phyloP scores from a whole-genome alignment of 2,888 invertebrate species.

The Aspidiotus destructor region DNA sequence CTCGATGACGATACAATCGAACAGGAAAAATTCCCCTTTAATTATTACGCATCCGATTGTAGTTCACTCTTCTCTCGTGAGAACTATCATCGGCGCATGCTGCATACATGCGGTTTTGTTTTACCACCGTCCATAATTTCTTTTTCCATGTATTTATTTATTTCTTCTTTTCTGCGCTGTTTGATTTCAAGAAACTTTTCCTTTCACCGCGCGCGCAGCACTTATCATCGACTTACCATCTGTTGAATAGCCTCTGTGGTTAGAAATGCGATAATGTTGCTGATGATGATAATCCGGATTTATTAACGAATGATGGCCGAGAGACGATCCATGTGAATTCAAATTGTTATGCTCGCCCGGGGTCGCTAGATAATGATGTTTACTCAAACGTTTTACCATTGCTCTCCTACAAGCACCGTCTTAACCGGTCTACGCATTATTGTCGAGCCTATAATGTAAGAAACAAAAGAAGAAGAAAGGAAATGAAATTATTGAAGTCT shows the following conservation, averaged over 20 bases:
- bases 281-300: slow-evolving; percentile 29
- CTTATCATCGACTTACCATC: slow-evolving; percentile 36
- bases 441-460: slow-evolving; percentile 13
- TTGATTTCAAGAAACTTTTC: not conserved
- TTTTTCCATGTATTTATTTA: not conserved
- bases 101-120: not conserved
- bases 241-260: slow-evolving; percentile 38
- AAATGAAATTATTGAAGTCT: too few species aligned
- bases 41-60: not conserved
- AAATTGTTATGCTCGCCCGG: slow-evolving; percentile 26
- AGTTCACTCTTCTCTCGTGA: not conserved
- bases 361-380: slow-evolving; percentile 35
- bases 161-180: not conserved
- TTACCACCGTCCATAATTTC: not conserved
- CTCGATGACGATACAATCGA: not conserved
- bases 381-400: slow-evolving; percentile 35
- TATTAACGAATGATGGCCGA: slow-evolving; percentile 16
- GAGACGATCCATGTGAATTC: slow-evolving; percentile 25
- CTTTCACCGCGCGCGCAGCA: not conserved
- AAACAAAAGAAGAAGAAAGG: not conserved
- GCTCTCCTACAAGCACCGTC: not conserved
- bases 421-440: slow-evolving; percentile 12
- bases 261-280: slow-evolving; percentile 28
- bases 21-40: not conserved
- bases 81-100: not conserved